Evolutionary conservation across 2,888 invertebrate genomes (phyloP), one percentile per base, ranked within the genome.

Genomic region (Temnothorax rugatulus): DNA sequence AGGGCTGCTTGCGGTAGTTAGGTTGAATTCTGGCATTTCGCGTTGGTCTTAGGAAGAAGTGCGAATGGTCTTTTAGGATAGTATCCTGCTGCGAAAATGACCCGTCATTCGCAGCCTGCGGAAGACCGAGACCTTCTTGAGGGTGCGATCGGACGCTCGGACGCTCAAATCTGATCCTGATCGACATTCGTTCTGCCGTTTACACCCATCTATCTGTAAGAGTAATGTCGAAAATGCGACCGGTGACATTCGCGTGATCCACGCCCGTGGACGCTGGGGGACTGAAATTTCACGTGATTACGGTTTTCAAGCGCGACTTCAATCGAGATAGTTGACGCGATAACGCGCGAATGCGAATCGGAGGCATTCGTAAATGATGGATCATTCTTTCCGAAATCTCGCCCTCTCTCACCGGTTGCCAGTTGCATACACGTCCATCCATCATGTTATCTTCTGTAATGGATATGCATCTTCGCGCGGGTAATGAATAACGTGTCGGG

Each of bases 51-150:
- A 63, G 76, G 76, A 76, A 87, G 64, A 88, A 79, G 84, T 79
- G 86, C 71, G 87, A 86, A 84, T 82, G 83, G 85, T 85, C 79
- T 87, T 87, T 64, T 25, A n/a, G 29, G 21, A 57, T 25, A 91
- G 83, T 88, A 90, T 88, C 88, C 82, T 87, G 83, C 84, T 84
- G 87, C 90, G 91, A 90, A 91, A 92, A 92, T 92, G 92, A 92
- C 91, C 91, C 92, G 92, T 92, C 91, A 91, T 91, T 90, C 90
- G 87, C 92, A 91, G 41, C 84, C 88, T 86, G 84, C 83, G 87
- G 87, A 88, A 63, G 84, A 82, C 88, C 84, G 76, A 52, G 47
- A 29, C 11, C 15, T 68, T 29, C 54, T 57, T 29, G 66, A 57
- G 29, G 66, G 15, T n/a, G 3, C 77, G 29, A 47, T 75, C 29